phyloP scores from a whole-genome alignment of 2,113 vertebrate genomes.

The Ptilonorhynchus violaceus region DNA sequence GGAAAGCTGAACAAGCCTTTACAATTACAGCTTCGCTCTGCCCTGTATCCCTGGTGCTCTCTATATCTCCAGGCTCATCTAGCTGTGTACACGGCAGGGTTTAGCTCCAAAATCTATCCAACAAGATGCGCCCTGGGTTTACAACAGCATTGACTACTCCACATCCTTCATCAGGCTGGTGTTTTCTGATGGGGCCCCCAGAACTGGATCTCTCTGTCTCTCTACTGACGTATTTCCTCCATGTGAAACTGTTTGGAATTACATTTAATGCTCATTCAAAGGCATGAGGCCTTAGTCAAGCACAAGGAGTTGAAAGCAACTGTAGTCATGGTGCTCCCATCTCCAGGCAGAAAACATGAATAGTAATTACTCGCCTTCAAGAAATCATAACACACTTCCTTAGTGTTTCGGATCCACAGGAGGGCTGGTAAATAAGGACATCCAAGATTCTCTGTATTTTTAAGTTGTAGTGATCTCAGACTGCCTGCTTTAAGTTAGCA shows the following conservation, averaged over 20 bases:
- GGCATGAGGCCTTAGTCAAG: not conserved
- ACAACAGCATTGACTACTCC: not conserved
- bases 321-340: not conserved
- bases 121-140: not conserved
- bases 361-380: not conserved
- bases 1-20: not conserved
- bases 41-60: accelerated
- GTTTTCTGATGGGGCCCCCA: not conserved
- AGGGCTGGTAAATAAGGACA: not conserved
- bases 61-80: not conserved
- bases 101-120: not conserved
- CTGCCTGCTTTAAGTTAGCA: not conserved
- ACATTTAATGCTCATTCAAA: not conserved
- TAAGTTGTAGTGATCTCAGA: not conserved
- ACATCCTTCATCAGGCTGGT: not conserved
- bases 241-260: not conserved
- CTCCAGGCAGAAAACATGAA: not conserved
- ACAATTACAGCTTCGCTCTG: not conserved
- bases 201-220: not conserved
- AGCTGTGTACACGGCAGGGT: not conserved
- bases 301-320: not conserved
- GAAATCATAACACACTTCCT: not conserved
- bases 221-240: not conserved
- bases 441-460: not conserved
- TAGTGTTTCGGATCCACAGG: not conserved